phyloP scores from a whole-genome alignment of 2,113 vertebrate species.

The Thunnus maccoyii region DNA sequence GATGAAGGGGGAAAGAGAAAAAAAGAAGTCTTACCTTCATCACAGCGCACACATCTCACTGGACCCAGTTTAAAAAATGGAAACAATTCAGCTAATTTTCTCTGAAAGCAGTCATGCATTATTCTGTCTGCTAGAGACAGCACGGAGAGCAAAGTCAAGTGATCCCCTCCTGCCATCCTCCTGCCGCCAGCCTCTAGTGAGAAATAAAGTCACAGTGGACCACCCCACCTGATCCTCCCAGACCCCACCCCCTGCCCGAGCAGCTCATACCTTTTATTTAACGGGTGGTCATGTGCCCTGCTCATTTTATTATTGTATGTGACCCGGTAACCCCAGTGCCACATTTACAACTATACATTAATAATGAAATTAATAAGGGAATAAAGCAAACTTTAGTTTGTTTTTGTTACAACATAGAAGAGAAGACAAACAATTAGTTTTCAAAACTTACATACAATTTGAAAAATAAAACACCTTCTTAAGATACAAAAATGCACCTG shows the following conservation, averaged over 20 bases:
- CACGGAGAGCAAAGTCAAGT: conserved; percentile 19
- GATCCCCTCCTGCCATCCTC: conserved; percentile 38
- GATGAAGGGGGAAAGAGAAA: conserved; percentile 6
- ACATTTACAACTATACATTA: neutral
- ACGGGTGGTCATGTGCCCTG: neutral
- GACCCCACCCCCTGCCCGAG: conserved; percentile 57
- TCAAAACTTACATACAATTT: too few relatives aligned
- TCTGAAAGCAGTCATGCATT: conserved; percentile 24
- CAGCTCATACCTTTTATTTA: conserved; percentile 12
- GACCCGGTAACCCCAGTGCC: neutral
- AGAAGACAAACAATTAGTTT: too few relatives aligned
- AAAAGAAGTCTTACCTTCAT: conserved; percentile 60
- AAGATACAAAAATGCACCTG: too few relatives aligned
- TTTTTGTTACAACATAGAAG: neutral
- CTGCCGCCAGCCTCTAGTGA: conserved; percentile 52
- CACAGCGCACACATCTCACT: neutral
- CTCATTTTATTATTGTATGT: neutral
- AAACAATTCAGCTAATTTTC: conserved; percentile 4
- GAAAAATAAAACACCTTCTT: too few relatives aligned
- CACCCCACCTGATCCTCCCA: conserved; percentile 48
- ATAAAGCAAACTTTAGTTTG: neutral
- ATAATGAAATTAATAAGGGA: neutral
- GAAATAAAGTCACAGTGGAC: conserved; percentile 53
- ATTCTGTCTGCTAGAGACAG: conserved; percentile 10
- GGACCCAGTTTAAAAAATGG: neutral